Base-by-base conservation (phyloP, 1,140 invertebrate genomes). In the Camponotus floridanus region DNA sequence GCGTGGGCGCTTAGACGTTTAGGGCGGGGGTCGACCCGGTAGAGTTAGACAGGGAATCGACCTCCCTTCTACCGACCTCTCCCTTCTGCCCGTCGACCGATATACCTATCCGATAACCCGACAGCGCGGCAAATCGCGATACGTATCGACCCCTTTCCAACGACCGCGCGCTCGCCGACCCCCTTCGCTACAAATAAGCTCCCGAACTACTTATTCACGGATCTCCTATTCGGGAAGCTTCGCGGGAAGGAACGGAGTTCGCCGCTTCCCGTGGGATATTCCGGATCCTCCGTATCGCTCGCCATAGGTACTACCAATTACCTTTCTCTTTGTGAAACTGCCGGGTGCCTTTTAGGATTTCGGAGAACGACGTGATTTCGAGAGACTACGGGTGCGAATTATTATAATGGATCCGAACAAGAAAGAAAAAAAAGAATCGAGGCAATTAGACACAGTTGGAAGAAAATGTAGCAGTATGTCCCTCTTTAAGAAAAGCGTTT, bases 81-180 rank as follows among this genome's bases (percentile, higher is more conserved):
- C 36, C 81, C 62, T 84, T 68, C 73, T 65, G 68, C 59, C 70
- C 71, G 42, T 51, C 64, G 57, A 84, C 85, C 91, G 85, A 87
- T 90, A 88, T 86, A 88, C 76, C 61, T 87, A 85, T 67, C 87
- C 67, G 88, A 92, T 92, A 92, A 92, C 79, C 86, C 86, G 90
- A 85, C 87, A 90, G 88, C 88, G 86, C 91, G 90, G 91, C 87
- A 92, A 92, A 92, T 93, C 91, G 91, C 88, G 91, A 92, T 93
- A 93, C 90, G 89, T 92, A 92, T 92, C 92, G 92, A 92, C 91
- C 92, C 88, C 91, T 88, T 90, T 92, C 88, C 89, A 45, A 67
- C 86, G 26, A 84, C 51, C 42, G 64, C 70, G 59, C 51, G 55
- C 74, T 36, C 59, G 15, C 57, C 88, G 79, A 62, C 80, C 86